Base-by-base conservation (phyloP, 2,113 vertebrate genomes). In the Oreotrochilus melanogaster region DNA sequence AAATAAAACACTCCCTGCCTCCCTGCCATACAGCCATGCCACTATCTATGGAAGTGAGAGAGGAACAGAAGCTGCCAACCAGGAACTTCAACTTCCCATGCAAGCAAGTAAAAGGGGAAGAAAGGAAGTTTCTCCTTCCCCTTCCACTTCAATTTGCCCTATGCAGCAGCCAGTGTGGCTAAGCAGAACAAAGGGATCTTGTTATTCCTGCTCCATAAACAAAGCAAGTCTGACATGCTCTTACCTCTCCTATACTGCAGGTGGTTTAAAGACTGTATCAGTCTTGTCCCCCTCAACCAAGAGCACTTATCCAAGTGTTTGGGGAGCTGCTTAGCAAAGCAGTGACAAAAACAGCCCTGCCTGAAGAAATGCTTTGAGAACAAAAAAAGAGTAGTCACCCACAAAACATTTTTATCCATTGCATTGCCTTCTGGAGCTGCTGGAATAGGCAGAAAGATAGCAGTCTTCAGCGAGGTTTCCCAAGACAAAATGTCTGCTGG, bases 141-240 rank as follows among this genome's bases (percentile, higher is more conserved):
- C 18, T 24, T 87, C 45, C n/a, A 25, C 56, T 73, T 86, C 24
- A 85, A 0, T 13, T 67, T 88, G n/a, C 21, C 27, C 33, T 62
- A 7, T 47, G 37, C 33, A 76, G 57, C 28, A 94, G 17, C 27
- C 37, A 17, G 4, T 10, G 51, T 86, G 62, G 66, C 74, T 86
- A 58, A 95, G 69, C 66, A 91, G 74, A 92, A 73, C 50, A 73
- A 72, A 47, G 88, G 42, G 64, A 83, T 66, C 78, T 86, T 71
- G 33, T 83, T 88, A 73, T 86, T 95, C 78, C 54, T 51, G 42
- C 43, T 58, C 16, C 71, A 75, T 62, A 89, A 94, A 65, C 5
- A 88, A 86, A 91, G 51, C 35, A 3, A 25, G 33, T 72, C 79
- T 86, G 67, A 88, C 50, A 9, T n/a, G 66, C 94, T 93, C 11